Evolutionary conservation across 2,797 vertebrate genomes (phyloP), one percentile per base, ranked within the genome.

Genomic region (Lacerta agilis): DNA sequence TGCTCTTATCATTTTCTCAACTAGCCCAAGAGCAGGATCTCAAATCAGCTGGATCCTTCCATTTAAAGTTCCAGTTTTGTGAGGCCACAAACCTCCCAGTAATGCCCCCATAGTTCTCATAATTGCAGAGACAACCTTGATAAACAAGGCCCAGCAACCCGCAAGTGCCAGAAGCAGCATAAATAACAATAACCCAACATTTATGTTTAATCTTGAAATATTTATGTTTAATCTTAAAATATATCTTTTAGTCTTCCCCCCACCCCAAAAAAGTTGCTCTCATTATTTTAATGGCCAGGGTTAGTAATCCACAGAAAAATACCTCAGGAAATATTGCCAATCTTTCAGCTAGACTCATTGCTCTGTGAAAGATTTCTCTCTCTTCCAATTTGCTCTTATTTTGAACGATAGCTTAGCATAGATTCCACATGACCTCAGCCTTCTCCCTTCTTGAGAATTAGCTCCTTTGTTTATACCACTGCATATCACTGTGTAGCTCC

Each of bases 381-480:
- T 49, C 71, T 61, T 81, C 29, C 27, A 43, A 81, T 75, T n/a
- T 55, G 55, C 86, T 55, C 13, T 83, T 82, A 38, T 45, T 90
- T 71, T 3, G 0, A 64, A 9, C n/a, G 55, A 0, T 1, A 2
- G 61, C 66, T 87, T 20, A 11, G 0, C 27, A 61, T 13, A 43
- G 27, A 4, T 88, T 83, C 78, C 71, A 5, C 72, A 5, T 29
- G 58, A 73, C 79, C 58, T 0, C 11, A 85, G 61, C 0, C 3
- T 83, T 75, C 41, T 0, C 0, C 3, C 4, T 13, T 91, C 85
- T 87, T 84, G 64, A 91, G 75, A 61, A 49, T 9, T 15, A 88
- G 15, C 27, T 71, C 49, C 72, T 88, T 75, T 86, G 82, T 92
- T 87, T 90, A 72, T 92, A 17, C 84, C 72, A 61, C 78, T 90